Percentiles rank a stretch among this genome's conserved stretches.
These are phyloP conservation scores for Andrena marginata DNA, from an alignment of 2,888 invertebrate genomes.

Conservation along the genomic window DNA sequence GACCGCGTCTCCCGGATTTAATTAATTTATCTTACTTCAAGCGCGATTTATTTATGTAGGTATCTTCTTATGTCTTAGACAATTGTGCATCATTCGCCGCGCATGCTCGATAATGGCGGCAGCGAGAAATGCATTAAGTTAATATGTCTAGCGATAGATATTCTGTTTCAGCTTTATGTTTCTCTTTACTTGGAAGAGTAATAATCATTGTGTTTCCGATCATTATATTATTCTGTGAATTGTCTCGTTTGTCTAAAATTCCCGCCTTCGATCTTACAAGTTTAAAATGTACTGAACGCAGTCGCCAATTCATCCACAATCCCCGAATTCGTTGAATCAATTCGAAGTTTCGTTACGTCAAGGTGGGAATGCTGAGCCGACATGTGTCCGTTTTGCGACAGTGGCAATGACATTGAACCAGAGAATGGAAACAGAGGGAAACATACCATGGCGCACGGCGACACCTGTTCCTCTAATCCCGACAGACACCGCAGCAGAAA, in stretches of 20 bases:
- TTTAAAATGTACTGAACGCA: too few species aligned
- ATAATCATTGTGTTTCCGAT: too few species aligned
- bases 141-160: background rate
- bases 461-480: slow-evolving; percentile 49
- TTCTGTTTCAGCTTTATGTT: background rate
- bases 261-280: too few species aligned
- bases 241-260: too few species aligned
- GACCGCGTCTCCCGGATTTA: too few species aligned
- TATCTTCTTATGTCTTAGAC: background rate
- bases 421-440: slow-evolving; percentile 26
- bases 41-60: background rate
- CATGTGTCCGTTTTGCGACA: background rate
- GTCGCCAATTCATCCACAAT: too few species aligned
- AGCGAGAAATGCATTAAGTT: background rate
- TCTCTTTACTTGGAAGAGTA: background rate
- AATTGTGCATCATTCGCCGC: background rate
- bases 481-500: slow-evolving; percentile 10
- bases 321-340: too few species aligned
- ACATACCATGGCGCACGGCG: slow-evolving; percentile 54
- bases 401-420: slow-evolving; percentile 22
- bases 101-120: background rate
- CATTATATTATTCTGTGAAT: background rate
- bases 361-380: too few species aligned
- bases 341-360: too few species aligned
- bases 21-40: background rate